Percentiles rank a stretch among this genome's conserved stretches.
These are phyloP conservation scores for Trichogramma evanescens DNA, from an alignment of 2,888 invertebrate genomes.

Conservation along the genomic window DNA sequence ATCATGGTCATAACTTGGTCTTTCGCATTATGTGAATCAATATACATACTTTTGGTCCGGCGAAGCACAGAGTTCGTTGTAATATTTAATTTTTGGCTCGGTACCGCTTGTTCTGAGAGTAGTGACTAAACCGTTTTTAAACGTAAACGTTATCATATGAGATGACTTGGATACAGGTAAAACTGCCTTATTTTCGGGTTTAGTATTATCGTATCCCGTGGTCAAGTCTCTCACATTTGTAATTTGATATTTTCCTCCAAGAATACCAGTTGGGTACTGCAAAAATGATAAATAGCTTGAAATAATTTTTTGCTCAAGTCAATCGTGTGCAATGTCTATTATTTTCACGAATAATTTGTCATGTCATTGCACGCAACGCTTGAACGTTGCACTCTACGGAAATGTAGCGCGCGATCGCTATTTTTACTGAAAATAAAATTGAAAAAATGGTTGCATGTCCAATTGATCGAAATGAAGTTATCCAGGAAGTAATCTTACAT, in stretches of 20 bases:
- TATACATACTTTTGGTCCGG: conserved; percentile 57
- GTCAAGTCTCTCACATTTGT: conserved; percentile 79
- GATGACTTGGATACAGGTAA: conserved; percentile 60
- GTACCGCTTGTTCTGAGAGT: conserved; percentile 96
- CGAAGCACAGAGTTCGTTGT: conserved; percentile 78
- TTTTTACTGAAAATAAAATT: no score
- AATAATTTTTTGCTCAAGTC: no score
- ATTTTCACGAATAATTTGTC: no score
- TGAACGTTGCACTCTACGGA: no score
- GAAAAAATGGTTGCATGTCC: no score
- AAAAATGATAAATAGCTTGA: conserved; percentile 32
- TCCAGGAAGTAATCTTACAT: no score
- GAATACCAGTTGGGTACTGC: conserved; percentile 67
- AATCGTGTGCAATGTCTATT: no score
- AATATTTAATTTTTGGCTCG: conserved; percentile 98
- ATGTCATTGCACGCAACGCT: no score
- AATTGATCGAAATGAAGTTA: no score
- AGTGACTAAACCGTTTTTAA: conserved; percentile 76
- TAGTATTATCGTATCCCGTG: conserved; percentile 73
- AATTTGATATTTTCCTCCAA: conserved; percentile 58
- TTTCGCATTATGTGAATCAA: not conserved
- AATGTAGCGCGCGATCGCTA: no score
- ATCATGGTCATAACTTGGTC: not conserved
- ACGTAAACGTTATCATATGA: conserved; percentile 94
- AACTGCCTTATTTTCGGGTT: conserved; percentile 62